These are phyloP conservation scores for Archocentrus centrarchus DNA, from an alignment of 2,113 vertebrate genomes.

Conservation along the genomic window DNA sequence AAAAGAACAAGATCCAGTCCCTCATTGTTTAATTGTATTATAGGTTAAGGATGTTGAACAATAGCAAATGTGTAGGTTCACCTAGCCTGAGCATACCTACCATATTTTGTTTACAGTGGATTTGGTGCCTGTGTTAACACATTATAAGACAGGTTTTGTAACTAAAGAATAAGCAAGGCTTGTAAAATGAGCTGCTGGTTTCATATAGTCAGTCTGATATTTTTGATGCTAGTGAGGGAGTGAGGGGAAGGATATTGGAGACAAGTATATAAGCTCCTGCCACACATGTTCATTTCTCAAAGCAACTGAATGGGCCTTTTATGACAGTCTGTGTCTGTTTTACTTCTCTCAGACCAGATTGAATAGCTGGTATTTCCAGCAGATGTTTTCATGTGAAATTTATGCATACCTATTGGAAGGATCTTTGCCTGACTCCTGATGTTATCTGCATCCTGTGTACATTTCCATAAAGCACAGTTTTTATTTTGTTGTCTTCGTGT, in stretches of 20 bases:
- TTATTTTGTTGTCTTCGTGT: slow-evolving; percentile 63
- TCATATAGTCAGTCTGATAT: slow-evolving; percentile 33
- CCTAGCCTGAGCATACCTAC: neutral
- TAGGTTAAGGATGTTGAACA: neutral
- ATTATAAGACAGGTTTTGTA: slow-evolving; percentile 3
- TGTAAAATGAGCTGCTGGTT: slow-evolving; percentile 30
- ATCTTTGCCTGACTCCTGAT: slow-evolving; percentile 5
- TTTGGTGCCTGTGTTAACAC: neutral
- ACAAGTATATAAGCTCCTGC: slow-evolving; percentile 18
- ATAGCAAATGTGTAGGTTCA: neutral
- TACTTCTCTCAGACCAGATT: slow-evolving; percentile 36
- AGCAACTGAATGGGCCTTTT: slow-evolving; percentile 50
- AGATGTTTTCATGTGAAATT: slow-evolving; percentile 57
- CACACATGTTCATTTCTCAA: slow-evolving; percentile 33
- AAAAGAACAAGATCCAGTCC: neutral
- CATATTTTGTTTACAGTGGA: slow-evolving; percentile 1
- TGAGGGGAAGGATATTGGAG: slow-evolving; percentile 61
- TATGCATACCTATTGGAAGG: slow-evolving; percentile 48
- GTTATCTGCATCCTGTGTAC: slow-evolving; percentile 40
- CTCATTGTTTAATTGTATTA: neutral
- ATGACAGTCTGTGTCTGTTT: slow-evolving; percentile 51
- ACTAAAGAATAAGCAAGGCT: slow-evolving; percentile 3
- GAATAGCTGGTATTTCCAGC: slow-evolving; percentile 49
- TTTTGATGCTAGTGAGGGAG: slow-evolving; percentile 44
- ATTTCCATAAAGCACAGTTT: slow-evolving; percentile 53